These are phyloP conservation scores for Endomychus coccineus DNA, from an alignment of 2,888 invertebrate species.

Conservation along the genomic window DNA sequence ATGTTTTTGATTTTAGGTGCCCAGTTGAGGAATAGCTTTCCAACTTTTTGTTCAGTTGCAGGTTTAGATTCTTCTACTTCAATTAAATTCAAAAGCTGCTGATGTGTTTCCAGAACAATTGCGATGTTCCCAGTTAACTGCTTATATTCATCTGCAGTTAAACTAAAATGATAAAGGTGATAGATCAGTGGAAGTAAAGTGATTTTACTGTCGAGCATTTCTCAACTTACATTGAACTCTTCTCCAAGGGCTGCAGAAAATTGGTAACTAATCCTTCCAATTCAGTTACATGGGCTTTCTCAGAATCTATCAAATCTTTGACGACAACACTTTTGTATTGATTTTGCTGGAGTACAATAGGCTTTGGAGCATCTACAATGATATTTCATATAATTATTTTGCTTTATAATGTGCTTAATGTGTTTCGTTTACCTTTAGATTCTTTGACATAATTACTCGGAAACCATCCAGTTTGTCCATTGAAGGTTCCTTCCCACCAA, in stretches of 20 bases:
- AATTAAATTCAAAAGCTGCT: constrained; percentile 67
- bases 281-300: constrained; percentile 84
- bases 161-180: constrained; percentile 47
- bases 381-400: too few species aligned
- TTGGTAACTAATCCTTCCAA: constrained; percentile 77
- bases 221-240: constrained; percentile 77
- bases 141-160: constrained; percentile 77
- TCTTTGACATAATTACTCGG: constrained; percentile 96
- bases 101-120: constrained; percentile 80
- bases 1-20: constrained; percentile 76
- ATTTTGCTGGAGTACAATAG: constrained; percentile 60
- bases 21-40: constrained; percentile 82
- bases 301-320: constrained; percentile 87
- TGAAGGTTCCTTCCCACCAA: constrained; percentile 99
- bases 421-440: constrained; percentile 61
- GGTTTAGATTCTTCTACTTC: constrained; percentile 71
- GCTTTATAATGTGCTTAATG: too few species aligned
- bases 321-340: constrained; percentile 79
- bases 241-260: constrained; percentile 81
- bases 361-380: constrained; percentile 48
- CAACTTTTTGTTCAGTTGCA: constrained; percentile 74
- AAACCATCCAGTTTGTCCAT: constrained; percentile 96
- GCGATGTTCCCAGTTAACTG: constrained; percentile 83
- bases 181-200: neutral
- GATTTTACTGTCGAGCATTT: neutral